phyloP scores from a whole-genome alignment of 1,140 invertebrate genomes.

The Ceratitis capitata region DNA sequence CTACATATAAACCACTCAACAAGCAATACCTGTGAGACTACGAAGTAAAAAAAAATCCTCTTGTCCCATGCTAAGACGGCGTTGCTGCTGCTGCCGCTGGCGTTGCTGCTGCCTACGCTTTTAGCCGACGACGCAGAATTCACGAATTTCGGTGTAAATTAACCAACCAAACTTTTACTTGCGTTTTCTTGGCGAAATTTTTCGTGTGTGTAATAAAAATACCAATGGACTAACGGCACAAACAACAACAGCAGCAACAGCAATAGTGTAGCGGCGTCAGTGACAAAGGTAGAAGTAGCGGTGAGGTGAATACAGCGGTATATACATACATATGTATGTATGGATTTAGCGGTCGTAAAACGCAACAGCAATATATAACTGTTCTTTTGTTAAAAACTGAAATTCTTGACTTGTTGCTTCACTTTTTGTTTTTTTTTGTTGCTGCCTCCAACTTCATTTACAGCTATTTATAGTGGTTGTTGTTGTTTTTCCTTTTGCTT shows the following conservation, averaged over 20 bases:
- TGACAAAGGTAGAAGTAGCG: background rate
- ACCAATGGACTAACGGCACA: slow-evolving; percentile 12
- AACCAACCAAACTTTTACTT: slow-evolving; percentile 31
- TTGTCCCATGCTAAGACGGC: background rate
- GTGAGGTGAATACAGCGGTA: background rate
- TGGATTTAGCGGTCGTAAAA: background rate
- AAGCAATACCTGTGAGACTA: too few species aligned
- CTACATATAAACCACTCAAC: background rate
- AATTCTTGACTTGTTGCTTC: slow-evolving; percentile 7
- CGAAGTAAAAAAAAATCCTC: too few species aligned
- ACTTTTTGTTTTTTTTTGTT: too few species aligned
- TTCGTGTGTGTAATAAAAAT: slow-evolving; percentile 19
- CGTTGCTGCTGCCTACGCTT: background rate
- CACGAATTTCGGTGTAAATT: background rate
- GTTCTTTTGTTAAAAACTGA: slow-evolving; percentile 13
- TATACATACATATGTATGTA: too few species aligned
- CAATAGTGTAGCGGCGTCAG: background rate
- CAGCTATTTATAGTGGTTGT: background rate
- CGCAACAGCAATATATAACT: slow-evolving; percentile 30
- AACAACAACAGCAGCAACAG: background rate
- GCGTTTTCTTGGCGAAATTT: slow-evolving; percentile 16
- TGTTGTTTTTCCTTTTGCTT: background rate
- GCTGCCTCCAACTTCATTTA: background rate
- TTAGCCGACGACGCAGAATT: background rate
- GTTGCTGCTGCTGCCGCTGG: background rate